A percentile compares a stretch with the other conserved stretches of the same genome.
Conservation (phyloP, 2,113 vertebrate species). For the Chamaea fasciata region DNA sequence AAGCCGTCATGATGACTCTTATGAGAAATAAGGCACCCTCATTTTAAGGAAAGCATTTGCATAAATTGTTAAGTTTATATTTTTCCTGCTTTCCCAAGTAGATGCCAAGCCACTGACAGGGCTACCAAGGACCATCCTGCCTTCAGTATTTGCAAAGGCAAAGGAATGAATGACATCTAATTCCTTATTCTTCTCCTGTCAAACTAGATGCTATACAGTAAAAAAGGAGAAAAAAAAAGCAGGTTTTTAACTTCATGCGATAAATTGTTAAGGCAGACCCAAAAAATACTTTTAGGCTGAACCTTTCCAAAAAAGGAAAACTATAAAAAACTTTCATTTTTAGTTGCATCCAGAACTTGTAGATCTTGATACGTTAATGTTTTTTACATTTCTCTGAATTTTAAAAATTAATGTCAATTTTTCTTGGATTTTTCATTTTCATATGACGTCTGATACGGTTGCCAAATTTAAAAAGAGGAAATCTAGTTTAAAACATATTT, state of each 20-base stretch:
- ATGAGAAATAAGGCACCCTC: not conserved
- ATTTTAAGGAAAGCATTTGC: not conserved
- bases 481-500: not conserved
- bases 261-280: not conserved
- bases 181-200: not conserved
- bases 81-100: not conserved
- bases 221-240: not conserved
- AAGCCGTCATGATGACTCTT: not conserved
- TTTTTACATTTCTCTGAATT: not conserved
- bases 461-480: not conserved
- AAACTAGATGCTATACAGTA: not conserved
- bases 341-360: not conserved
- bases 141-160: not conserved
- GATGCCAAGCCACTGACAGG: not conserved
- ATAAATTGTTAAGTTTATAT: not conserved
- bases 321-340: accelerated
- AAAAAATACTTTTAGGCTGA: not conserved
- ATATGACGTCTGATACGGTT: not conserved
- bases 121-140: not conserved
- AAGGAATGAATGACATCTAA: not conserved
- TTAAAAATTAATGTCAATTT: not conserved
- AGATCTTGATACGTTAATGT: not conserved
- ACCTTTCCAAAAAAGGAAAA: not conserved
- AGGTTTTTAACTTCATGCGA: not conserved
- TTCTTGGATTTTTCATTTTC: not conserved